Evolutionary conservation across 1,140 invertebrate genomes (phyloP).

Genomic region (Drosophila nikananu): DNA sequence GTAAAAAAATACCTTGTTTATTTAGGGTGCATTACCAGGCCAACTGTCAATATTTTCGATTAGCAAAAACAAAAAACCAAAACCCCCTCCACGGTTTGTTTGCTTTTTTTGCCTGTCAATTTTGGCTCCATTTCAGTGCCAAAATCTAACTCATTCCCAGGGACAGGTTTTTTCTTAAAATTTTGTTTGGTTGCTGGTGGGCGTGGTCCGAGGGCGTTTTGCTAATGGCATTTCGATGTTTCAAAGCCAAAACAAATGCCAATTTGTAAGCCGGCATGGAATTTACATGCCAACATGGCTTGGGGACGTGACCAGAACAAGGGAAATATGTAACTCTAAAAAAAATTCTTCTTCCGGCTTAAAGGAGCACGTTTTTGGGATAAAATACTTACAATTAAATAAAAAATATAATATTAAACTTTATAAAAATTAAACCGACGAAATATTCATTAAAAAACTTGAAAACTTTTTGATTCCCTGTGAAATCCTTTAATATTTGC

Average conservation of each 20-base stretch:
- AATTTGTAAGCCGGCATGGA: slow-evolving; percentile 36
- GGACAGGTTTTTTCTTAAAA: slow-evolving; percentile 28
- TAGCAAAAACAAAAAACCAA: slow-evolving; percentile 39
- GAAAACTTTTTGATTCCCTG: background rate
- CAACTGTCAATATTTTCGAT: slow-evolving; percentile 73
- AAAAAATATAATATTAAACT: background rate
- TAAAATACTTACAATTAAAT: background rate
- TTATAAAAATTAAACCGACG: too few relatives aligned
- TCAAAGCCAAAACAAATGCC: slow-evolving; percentile 37
- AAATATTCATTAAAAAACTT: background rate
- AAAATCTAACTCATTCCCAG: slow-evolving; percentile 32
- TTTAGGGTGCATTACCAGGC: slow-evolving; percentile 52
- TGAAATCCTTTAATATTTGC: too few relatives aligned
- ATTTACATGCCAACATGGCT: slow-evolving; percentile 1
- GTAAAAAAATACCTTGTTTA: slow-evolving; percentile 14
- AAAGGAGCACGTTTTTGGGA: slow-evolving; percentile 8
- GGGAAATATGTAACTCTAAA: background rate
- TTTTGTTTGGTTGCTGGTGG: slow-evolving; percentile 3
- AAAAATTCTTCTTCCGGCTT: slow-evolving; percentile 24
- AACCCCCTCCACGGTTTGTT: slow-evolving; percentile 28
- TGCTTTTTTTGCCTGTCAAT: slow-evolving; percentile 46
- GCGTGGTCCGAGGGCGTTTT: slow-evolving; percentile 48
- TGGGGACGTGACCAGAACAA: slow-evolving; percentile 42
- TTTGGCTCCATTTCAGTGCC: slow-evolving; percentile 52
- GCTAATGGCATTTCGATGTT: slow-evolving; percentile 72